Evolutionary conservation across 2,113 vertebrate species (phyloP), one percentile per base, ranked within the genome.

Genomic region (Oryzias melastigma): DNA sequence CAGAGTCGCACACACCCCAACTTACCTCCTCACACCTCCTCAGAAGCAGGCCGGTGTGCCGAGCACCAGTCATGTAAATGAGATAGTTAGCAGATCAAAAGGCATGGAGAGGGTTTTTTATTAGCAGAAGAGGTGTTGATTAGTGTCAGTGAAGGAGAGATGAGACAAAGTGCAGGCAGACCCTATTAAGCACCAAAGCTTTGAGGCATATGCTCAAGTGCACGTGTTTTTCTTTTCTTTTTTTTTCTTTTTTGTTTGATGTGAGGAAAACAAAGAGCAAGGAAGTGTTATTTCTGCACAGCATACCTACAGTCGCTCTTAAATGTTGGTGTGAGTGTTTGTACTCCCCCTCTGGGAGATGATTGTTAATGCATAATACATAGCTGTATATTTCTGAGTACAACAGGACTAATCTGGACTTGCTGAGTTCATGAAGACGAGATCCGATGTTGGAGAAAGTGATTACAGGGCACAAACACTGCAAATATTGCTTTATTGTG

Each of bases 311-410:
- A 69, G 64, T 60, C 43, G 43, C 62, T 73, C 18, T 5, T 66
- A 48, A 52, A n/a, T 43, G 47, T 43, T n/a, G 19, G 55, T 25
- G 57, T 15, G 63, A 14, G 73, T 47, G 56, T 42, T 58, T 53
- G 65, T 59, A 52, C 59, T 53, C 53, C 15, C 73, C 78, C 72
- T 69, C 27, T 1, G 45, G 77, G 78, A 79, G 80, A 75, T 58
- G 53, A 71, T 75, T n/a, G 65, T 82, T 81, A 80, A 89, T 90
- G 84, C 85, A 86, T 88, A 87, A 88, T 88, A 76, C 84, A 88
- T 87, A 56, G 56, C 78, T 65, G 62, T 81, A 70, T 76, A 84
- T 84, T 84, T 87, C 78, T 25, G 50, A 74, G 69, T 65, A 76
- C 83, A 85, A 78, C 78, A 77, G 83, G 87, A 82, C 85, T 85